phyloP scores from a whole-genome alignment of 2,797 vertebrate genomes.

The Liparis tanakae region DNA sequence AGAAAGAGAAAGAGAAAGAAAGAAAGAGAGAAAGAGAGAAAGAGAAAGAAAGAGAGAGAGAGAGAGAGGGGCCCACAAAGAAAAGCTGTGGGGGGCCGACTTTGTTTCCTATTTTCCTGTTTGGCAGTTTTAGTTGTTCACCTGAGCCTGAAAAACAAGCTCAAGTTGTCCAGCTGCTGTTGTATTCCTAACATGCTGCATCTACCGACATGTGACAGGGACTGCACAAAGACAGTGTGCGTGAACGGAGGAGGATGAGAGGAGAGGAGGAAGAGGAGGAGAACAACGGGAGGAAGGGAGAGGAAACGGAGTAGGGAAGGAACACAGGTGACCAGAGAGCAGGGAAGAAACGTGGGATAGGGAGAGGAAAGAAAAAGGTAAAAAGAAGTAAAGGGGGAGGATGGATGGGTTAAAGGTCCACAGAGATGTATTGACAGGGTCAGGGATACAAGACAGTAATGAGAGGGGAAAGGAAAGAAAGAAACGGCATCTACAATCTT shows the following conservation, averaged over 20 bases:
- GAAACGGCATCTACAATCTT: background rate
- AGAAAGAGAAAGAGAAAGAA: background rate
- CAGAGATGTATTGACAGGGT: conserved; percentile 39
- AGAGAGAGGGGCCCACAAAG: conserved; percentile 3
- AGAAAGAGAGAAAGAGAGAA: conserved; percentile 18
- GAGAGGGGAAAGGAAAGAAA: background rate
- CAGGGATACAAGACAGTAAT: conserved; percentile 16
- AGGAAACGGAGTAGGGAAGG: background rate
- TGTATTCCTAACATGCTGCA: conserved; percentile 32
- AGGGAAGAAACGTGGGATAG: background rate
- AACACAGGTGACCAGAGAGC: background rate
- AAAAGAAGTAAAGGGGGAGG: background rate
- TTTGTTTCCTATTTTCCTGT: conserved; percentile 37
- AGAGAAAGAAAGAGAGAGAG: background rate
- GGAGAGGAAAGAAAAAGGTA: background rate
- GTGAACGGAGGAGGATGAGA: conserved; percentile 12
- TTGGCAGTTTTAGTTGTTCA: conserved; percentile 44
- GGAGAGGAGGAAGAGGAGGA: background rate
- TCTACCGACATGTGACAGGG: conserved; percentile 38
- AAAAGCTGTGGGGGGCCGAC: conserved; percentile 12
- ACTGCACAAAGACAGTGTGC: conserved; percentile 26
- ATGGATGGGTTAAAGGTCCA: conserved; percentile 4
- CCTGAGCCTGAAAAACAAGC: conserved; percentile 56
- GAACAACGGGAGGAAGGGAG: background rate
- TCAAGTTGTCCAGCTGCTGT: conserved; percentile 47